These are phyloP conservation scores for Osmoderma eremita DNA, from an alignment of 2,888 invertebrate species.

Conservation along the genomic window DNA sequence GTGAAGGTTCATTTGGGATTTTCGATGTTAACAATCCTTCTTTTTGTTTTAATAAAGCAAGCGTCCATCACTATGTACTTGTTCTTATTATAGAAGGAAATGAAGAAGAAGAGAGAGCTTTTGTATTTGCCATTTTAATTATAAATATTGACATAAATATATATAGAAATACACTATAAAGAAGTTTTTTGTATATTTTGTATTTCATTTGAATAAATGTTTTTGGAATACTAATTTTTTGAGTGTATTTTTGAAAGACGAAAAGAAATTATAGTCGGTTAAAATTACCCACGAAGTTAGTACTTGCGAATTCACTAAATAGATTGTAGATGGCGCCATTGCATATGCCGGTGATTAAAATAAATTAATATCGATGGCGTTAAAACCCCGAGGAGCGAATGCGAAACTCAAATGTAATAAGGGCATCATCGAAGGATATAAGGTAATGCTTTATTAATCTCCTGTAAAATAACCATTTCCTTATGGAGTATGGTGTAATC, in stretches of 20 bases:
- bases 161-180: conserved; percentile 1
- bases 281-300: not conserved
- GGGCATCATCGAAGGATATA: too few relatives aligned
- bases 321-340: too few relatives aligned
- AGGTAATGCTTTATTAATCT: too few relatives aligned
- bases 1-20: too few relatives aligned
- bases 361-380: too few relatives aligned
- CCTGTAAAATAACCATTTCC: too few relatives aligned
- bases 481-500: too few relatives aligned
- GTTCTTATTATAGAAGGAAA: conserved; percentile 10
- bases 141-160: conserved; percentile 15
- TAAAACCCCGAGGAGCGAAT: too few relatives aligned
- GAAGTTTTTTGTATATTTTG: conserved; percentile 30
- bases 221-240: conserved; percentile 13
- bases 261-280: not conserved
- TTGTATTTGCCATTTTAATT: conserved; percentile 35
- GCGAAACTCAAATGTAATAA: too few relatives aligned
- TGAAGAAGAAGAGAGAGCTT: conserved; percentile 4
- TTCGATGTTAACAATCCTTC: not conserved
- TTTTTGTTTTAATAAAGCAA: not conserved
- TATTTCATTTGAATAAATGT: conserved; percentile 30
- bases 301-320: too few relatives aligned
- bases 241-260: not conserved
- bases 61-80: not conserved
- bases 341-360: too few relatives aligned